Base-by-base conservation (phyloP, 2,797 vertebrate species). In the Semaprochilodus insignis region DNA sequence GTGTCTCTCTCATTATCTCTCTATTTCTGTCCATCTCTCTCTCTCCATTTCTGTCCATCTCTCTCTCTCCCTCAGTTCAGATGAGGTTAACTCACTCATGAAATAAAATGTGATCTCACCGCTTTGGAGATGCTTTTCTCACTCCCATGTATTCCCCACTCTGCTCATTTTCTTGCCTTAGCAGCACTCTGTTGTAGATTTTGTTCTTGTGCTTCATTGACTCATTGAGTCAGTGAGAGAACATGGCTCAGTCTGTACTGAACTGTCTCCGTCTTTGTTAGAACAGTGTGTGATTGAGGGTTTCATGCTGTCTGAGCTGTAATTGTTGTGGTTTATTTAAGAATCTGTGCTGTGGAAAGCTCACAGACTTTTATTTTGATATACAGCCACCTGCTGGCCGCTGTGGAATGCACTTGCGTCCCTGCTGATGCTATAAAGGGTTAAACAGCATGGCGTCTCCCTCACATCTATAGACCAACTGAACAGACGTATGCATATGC, bases 361-460 rank as follows among this genome's bases (percentile, higher is more conserved):
- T 40, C 40, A 36, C 67, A 67, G 59, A 77, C 74, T 72, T 82
- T 78, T 82, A 82, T 82, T 77, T 82, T 77, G 81, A 72, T 72
- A 71, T 72, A 77, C 67, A 77, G 81, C 81, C 81, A 82, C 81
- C 81, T 82, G 81, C 66, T 82, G 81, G 70, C 40, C 52, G 73
- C 73, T 48, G 73, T 54, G 79, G 66, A 60, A 77, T 8, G 36
- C 75, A 55, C 77, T 36, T 59, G 77, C 25, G 57, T 67, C 71
- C 13, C 54, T 19, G n/a, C 31, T 6, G 23, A 6, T 23, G 27
- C 17, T 34, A 0, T 59, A 14, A 75, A 36, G 80, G 80, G 80
- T 81, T 81, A 81, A 81, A 25, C 67, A 72, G 55, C 23, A 63
- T 31, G 25, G 60, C 25, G 60, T 63, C 23, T 31, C 25, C 6